Conservation (phyloP, 2,888 invertebrate species). For the Agrenia bidenticulata region DNA sequence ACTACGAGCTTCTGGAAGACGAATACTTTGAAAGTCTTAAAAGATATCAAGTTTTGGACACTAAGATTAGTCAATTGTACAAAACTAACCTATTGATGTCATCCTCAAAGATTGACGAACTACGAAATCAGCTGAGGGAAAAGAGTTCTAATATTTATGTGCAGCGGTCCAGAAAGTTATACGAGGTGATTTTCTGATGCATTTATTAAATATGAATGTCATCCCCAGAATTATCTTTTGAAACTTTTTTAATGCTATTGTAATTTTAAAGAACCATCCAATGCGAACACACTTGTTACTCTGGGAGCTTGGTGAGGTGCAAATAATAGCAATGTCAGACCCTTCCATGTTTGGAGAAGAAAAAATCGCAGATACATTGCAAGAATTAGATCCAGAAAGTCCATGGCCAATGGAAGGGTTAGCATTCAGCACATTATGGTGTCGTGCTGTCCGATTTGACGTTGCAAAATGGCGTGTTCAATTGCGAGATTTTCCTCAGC, state of each 20-base stretch:
- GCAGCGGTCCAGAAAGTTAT: slow-evolving; percentile 77
- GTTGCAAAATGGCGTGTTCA: slow-evolving; percentile 84
- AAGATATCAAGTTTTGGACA: slow-evolving; percentile 81
- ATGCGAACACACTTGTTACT: slow-evolving; percentile 77
- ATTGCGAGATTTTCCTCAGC: slow-evolving; percentile 92
- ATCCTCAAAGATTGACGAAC: slow-evolving; percentile 81
- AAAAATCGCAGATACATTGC: slow-evolving; percentile 71
- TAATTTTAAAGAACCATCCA: slow-evolving; percentile 57
- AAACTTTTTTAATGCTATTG: slow-evolving; percentile 28
- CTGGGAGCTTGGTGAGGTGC: slow-evolving; percentile 76
- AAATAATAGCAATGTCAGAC: slow-evolving; percentile 80
- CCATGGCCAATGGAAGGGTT: slow-evolving; percentile 89
- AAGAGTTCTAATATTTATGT: slow-evolving; percentile 96
- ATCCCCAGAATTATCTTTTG: no score
- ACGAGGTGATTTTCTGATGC: slow-evolving; percentile 55
- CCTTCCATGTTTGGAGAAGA: slow-evolving; percentile 78
- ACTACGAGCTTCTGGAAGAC: slow-evolving; percentile 91
- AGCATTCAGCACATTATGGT: slow-evolving; percentile 90
- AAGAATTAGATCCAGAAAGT: slow-evolving; percentile 82
- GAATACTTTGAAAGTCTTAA: slow-evolving; percentile 93
- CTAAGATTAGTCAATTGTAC: slow-evolving; percentile 77
- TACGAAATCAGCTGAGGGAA: slow-evolving; percentile 80
- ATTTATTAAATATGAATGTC: no score
- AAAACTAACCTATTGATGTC: slow-evolving; percentile 81
- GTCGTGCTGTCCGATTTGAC: slow-evolving; percentile 77